Base-by-base conservation (phyloP, 2,113 vertebrate species). In the Ammodytes marinus region DNA sequence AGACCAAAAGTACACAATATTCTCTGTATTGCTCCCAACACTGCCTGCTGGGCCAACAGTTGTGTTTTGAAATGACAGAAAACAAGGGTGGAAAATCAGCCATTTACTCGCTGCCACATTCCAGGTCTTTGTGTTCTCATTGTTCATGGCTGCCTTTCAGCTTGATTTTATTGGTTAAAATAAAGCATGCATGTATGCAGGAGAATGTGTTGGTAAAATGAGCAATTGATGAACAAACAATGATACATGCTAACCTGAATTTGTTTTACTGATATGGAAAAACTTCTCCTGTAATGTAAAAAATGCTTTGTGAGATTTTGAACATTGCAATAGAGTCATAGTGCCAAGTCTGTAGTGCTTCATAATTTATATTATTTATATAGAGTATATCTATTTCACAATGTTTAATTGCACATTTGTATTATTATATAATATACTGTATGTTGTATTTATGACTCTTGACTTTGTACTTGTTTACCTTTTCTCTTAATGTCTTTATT, bases 1-100 rank as follows among this genome's bases (percentile, higher is more conserved):
- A 76, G 50, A 70, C 46, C 59, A 64, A 77, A 80, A 85, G 67
- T 45, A 72, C 68, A 83, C 52, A 63, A 52, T 73, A 77, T 80
- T 76, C 59, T 59, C 37, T 73, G 68, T 74, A 69, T 74, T 53
- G 66, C 59, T 53, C 49, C 69, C 64, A 54, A 57, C 53, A 15
- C 52, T 73, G 83, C 58, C 79, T 74, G 75, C 83, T 70, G 72
- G 49, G 69, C 79, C 77, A 58, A 63, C 67, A 58, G 14, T 64
- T 72, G 72, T n/a, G 61, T 73, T 79, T 73, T 17, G 1, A 71
- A 79, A 46, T 77, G 13, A 61, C 14, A 66, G 71, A 73, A 86
- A 77, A 85, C 77, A 80, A 74, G 47, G 64, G 57, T 27, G 43
- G 60, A 54, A 67, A 80, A 70, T 76, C 37, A 15, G 19, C 46